Conservation (phyloP, 2,888 invertebrate species). For the Poecilobothrus nobilitatus region DNA sequence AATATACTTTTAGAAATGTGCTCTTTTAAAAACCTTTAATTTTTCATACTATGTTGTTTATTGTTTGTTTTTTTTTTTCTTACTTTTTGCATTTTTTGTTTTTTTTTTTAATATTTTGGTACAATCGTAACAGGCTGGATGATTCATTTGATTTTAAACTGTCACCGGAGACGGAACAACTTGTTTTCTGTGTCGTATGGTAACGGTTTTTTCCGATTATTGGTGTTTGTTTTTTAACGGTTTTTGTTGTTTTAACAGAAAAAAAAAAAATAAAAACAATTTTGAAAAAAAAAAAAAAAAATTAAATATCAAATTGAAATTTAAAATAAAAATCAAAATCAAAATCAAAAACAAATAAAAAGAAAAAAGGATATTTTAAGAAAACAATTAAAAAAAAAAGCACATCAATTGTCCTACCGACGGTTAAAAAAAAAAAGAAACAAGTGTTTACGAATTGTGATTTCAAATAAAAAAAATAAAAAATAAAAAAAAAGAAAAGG, state of each 20-base stretch:
- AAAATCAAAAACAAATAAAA: neutral
- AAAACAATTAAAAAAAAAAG: neutral
- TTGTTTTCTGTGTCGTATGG: conserved; percentile 15
- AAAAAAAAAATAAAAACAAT: too few relatives aligned
- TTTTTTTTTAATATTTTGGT: too few relatives aligned
- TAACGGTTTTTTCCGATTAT: neutral
- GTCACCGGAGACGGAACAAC: conserved; percentile 37
- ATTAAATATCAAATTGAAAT: too few relatives aligned
- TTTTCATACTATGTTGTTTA: neutral
- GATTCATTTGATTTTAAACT: conserved; percentile 45
- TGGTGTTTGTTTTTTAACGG: neutral
- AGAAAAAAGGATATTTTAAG: neutral
- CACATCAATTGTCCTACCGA: neutral
- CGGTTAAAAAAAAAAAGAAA: neutral
- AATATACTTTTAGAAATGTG: too few relatives aligned
- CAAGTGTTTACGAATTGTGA: too few relatives aligned
- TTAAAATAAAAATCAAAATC: neutral
- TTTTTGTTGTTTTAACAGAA: neutral
- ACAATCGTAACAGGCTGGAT: conserved; percentile 11
- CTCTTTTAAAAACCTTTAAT: too few relatives aligned
- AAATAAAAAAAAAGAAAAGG: neutral
- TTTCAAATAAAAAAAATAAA: neutral
- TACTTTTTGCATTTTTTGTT: too few relatives aligned
- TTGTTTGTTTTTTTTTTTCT: neutral
- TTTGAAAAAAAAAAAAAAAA: too few relatives aligned